A percentile compares a stretch with the other conserved stretches of the same genome.
Conservation (phyloP, 2,113 vertebrate genomes). For the Anhinga rufa region DNA sequence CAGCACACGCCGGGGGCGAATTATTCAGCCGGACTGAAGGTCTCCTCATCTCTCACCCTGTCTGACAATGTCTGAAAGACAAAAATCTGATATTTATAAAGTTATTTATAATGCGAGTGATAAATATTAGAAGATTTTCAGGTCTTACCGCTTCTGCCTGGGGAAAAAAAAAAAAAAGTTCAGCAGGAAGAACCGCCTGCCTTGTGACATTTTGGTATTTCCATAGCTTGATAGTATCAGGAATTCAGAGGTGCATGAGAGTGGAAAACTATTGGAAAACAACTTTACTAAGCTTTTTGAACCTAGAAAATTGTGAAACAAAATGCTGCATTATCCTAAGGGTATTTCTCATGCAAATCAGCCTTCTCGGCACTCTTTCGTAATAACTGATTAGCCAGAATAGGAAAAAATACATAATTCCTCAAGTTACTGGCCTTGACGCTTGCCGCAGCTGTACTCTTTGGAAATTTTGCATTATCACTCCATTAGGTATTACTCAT, state of each 20-base stretch:
- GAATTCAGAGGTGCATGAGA: neutral
- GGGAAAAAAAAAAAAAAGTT: neutral
- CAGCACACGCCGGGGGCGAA: neutral
- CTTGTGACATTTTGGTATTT: neutral
- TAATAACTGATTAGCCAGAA: neutral
- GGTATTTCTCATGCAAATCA: conserved; percentile 41
- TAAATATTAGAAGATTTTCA: neutral
- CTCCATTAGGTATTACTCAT: neutral
- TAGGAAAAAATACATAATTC: neutral
- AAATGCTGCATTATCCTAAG: neutral
- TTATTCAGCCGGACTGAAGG: neutral
- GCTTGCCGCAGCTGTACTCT: neutral
- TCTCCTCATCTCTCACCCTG: neutral
- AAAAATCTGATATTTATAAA: neutral
- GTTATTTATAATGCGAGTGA: neutral
- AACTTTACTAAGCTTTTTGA: neutral
- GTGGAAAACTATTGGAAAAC: neutral
- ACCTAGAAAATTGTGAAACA: neutral
- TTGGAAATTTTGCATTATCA: neutral
- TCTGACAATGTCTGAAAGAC: neutral
- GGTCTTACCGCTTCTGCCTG: neutral
- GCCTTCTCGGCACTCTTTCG: neutral
- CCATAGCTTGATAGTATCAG: neutral
- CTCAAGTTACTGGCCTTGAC: neutral
- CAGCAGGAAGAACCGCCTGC: neutral